These are phyloP conservation scores for Nothocercus julius DNA, from an alignment of 2,113 vertebrate species.

Conservation along the genomic window DNA sequence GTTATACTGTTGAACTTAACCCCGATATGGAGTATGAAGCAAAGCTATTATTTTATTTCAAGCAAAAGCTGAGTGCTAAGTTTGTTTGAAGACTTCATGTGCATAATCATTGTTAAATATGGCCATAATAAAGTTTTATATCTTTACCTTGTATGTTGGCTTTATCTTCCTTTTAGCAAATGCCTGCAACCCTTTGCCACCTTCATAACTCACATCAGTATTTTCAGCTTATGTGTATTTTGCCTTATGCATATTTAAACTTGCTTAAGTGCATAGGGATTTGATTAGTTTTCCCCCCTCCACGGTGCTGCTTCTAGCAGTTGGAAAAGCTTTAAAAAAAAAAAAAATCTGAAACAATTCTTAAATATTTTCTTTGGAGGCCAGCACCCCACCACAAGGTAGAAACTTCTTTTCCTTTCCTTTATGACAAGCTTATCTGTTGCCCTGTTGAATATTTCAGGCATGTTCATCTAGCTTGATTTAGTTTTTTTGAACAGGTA, in stretches of 20 bases:
- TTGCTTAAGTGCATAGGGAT: background rate
- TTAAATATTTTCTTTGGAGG: background rate
- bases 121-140: slow-evolving; percentile 71
- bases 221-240: background rate
- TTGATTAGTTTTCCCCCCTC: background rate
- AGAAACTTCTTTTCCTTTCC: background rate
- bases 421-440: background rate
- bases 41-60: slow-evolving; percentile 42
- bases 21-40: slow-evolving; percentile 22
- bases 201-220: background rate
- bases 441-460: background rate
- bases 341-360: background rate
- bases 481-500: background rate
- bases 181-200: background rate
- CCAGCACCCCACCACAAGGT: background rate
- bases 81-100: slow-evolving; percentile 35
- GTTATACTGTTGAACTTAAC: background rate
- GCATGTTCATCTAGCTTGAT: background rate
- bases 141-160: background rate
- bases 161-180: background rate
- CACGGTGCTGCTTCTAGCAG: background rate
- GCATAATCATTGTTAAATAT: slow-evolving; percentile 52
- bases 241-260: background rate
- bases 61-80: background rate
- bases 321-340: background rate